Evolutionary conservation across 2,797 vertebrate genomes (phyloP).

Genomic region (Clarias pachynema): DNA sequence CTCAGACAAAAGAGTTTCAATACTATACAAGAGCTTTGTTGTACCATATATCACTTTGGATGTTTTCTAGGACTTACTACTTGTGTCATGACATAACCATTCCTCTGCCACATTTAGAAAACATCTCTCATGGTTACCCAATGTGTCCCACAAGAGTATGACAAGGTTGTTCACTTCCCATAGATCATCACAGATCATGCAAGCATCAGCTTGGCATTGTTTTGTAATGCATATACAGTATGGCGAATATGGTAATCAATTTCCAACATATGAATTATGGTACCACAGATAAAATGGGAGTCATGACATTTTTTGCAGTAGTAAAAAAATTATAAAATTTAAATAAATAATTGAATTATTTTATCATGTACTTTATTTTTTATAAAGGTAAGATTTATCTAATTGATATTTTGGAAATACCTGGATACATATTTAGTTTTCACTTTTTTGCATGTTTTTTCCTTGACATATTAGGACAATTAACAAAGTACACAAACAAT

Average conservation of each 20-base stretch:
- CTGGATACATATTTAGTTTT: neutral
- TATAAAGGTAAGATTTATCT: neutral
- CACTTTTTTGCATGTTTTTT: neutral
- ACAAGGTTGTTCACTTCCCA: conserved; percentile 72
- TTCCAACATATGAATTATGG: conserved; percentile 1
- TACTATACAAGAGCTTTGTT: conserved; percentile 53
- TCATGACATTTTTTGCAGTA: neutral
- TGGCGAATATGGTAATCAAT: conserved; percentile 22
- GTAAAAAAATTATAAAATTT: neutral
- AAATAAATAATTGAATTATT: neutral
- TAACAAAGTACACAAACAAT: neutral
- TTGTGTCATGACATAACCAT: conserved; percentile 77
- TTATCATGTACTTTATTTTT: neutral
- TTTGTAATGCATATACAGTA: conserved; percentile 18
- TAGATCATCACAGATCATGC: conserved; percentile 69
- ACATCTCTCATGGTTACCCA: conserved; percentile 77
- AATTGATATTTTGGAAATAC: neutral
- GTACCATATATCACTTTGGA: conserved; percentile 67
- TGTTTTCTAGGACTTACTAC: conserved; percentile 68
- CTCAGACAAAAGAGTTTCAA: conserved; percentile 23
- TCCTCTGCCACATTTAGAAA: conserved; percentile 81
- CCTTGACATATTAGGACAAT: neutral
- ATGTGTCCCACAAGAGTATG: conserved; percentile 75
- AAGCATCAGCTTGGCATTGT: conserved; percentile 52
- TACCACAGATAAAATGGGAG: neutral